phyloP scores from a whole-genome alignment of 1,140 invertebrate species.

The Meloidogyne floridensis region DNA sequence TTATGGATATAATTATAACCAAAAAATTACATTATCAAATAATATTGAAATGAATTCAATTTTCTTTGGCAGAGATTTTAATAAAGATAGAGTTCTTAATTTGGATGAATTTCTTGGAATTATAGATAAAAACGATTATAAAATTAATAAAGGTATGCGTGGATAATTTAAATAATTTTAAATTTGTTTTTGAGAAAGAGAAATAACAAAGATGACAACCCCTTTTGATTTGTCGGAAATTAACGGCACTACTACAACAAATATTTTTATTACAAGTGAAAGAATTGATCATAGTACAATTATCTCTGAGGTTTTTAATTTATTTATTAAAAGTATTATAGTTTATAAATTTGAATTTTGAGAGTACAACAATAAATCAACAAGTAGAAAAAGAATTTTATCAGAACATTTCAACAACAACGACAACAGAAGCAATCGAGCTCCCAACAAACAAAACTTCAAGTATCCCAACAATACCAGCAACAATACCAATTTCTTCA shows the following conservation, averaged over 20 bases:
- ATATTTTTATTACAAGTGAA: not conserved
- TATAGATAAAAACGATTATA: not conserved
- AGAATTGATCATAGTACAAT: not conserved
- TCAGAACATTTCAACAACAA: not conserved
- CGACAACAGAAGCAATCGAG: not conserved
- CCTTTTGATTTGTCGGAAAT: not conserved
- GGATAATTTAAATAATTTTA: no score
- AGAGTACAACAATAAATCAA: not conserved
- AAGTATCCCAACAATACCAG: not conserved
- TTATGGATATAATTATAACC: not conserved
- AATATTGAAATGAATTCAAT: not conserved
- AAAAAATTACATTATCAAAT: not conserved
- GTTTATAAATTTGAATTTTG: not conserved
- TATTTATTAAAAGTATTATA: not conserved
- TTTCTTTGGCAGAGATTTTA: not conserved
- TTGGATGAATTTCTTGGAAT: constrained; percentile 7
- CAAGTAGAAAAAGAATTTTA: no score
- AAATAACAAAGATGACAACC: not conserved
- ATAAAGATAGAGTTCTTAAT: not conserved
- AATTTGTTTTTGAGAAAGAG: not conserved
- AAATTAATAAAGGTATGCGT: not conserved
- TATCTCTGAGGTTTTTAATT: not conserved
- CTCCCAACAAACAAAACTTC: not conserved
- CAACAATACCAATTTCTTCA: no score
- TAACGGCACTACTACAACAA: not conserved